Percentiles rank a stretch among this genome's conserved stretches.
Conservation (phyloP, 2,113 vertebrate genomes). For the Cyanoramphus novaezelandiae region DNA sequence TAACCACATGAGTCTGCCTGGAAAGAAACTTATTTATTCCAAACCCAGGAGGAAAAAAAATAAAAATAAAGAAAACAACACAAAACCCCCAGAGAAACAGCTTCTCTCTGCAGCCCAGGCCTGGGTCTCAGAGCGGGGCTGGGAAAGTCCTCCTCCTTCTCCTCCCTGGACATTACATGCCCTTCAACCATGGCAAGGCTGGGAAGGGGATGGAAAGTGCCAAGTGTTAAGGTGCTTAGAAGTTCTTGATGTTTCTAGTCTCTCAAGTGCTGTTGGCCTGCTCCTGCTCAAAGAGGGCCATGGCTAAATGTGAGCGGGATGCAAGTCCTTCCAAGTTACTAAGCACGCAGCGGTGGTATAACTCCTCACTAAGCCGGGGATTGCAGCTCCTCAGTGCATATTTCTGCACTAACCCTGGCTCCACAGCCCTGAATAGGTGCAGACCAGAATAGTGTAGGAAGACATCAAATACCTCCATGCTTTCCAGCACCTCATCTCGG, state of each 20-base stretch:
- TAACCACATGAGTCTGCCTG: not conserved
- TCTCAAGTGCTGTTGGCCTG: constrained; percentile 93
- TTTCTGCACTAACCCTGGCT: constrained; percentile 93
- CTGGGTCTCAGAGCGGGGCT: not conserved
- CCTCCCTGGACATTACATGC: not conserved
- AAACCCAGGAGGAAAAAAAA: not conserved
- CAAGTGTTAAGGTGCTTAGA: constrained; percentile 64
- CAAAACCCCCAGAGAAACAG: not conserved
- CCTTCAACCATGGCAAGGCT: not conserved
- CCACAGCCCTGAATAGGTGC: constrained; percentile 92
- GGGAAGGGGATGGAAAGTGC: constrained; percentile 52
- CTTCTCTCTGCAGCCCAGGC: not conserved
- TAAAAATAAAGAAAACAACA: not conserved
- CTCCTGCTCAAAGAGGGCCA: constrained; percentile 93
- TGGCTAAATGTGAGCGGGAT: constrained; percentile 88
- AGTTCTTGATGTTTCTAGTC: not conserved
- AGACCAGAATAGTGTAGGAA: constrained; percentile 93
- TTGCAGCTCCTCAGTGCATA: constrained; percentile 86
- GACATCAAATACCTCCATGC: constrained; percentile 92
- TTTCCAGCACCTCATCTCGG: constrained; percentile 90
- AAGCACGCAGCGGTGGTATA: constrained; percentile 93
- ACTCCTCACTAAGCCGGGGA: constrained; percentile 89
- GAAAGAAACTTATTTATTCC: constrained; percentile 45
- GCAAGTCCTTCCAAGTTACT: constrained; percentile 93
- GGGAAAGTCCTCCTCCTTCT: not conserved